Evolutionary conservation across 2,888 invertebrate species (phyloP), one percentile per base, ranked within the genome.

Genomic region (Dolomedes plantarius): DNA sequence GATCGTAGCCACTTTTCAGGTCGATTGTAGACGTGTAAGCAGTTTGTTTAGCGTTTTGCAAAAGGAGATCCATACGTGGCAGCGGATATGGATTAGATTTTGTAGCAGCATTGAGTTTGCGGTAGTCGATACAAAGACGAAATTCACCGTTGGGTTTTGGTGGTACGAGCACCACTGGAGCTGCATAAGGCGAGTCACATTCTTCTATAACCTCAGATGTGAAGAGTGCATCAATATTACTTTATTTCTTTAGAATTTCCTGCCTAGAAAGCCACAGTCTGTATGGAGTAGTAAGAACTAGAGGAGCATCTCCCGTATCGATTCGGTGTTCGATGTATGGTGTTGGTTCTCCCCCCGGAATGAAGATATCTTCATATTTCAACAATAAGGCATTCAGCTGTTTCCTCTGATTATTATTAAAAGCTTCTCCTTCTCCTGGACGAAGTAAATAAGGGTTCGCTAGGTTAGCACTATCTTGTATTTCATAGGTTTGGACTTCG

Each of bases 11-110:
- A 32, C 62, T 36, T n/a, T 19, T 29, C 1, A 64, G 28, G 64
- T 88, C 88, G 16, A 88, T 71, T 16, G 74, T 82, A 16, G 74
- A 62, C 31, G 88, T 73, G 36, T 2, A 31, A 2, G 11, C 11
- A 16, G 56, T 23, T 23, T 19, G 56, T 16, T 56, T 56, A 5
- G 65, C 65, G 3, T 28, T 29, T 64, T 65, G 75, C 1, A 39
- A n/a, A 9, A 75, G 19, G n/a, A 75, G 64, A n/a, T 75, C 28
- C 65, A 39, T 64, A 3, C 65, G 5, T 6, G 41, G 65, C 5
- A 75, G 19, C 0, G 65, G 65, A 39, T 75, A 65, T n/a, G 39
- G 0, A 32, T 65, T 75, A 7, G 75, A 16, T 16, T 1, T 41
- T 5, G 65, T 39, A 2, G 75, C 28, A 2, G 36, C 39, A 73